phyloP scores from a whole-genome alignment of 2,113 vertebrate genomes.

The Microcebus tavaratra region DNA sequence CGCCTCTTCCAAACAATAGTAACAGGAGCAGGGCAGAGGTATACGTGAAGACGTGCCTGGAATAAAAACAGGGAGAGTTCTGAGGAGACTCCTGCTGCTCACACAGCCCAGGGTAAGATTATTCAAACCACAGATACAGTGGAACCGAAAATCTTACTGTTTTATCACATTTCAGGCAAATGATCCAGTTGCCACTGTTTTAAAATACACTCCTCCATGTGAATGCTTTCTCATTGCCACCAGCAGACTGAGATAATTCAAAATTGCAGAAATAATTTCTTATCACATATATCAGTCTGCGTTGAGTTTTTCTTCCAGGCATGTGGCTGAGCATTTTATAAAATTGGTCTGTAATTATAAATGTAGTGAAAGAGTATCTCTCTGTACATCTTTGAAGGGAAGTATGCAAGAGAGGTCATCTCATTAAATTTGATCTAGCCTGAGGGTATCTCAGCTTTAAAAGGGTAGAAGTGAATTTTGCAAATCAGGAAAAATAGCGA shows the following conservation, averaged over 20 bases:
- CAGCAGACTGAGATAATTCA: neutral
- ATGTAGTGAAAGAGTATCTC: constrained; percentile 25
- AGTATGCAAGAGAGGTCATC: constrained; percentile 47
- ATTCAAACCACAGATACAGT: neutral
- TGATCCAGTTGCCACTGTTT: neutral
- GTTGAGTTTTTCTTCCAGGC: constrained; percentile 43
- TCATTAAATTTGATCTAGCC: constrained; percentile 65
- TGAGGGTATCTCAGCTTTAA: constrained; percentile 9
- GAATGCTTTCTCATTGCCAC: neutral
- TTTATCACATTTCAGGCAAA: neutral
- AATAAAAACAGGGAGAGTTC: neutral
- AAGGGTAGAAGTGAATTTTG: constrained; percentile 33
- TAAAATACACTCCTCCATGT: neutral
- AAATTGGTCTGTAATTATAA: constrained; percentile 59
- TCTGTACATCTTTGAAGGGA: constrained; percentile 39
- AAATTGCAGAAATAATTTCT: constrained; percentile 34
- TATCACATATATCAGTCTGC: neutral
- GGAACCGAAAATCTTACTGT: neutral
- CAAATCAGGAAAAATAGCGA: constrained; percentile 38
- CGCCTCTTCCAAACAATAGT: neutral
- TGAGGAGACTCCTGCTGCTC: neutral
- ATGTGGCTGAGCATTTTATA: constrained; percentile 38
- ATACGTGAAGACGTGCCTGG: neutral
- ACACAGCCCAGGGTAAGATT: neutral
- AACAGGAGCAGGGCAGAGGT: too few relatives aligned